Conservation (phyloP, 2,888 invertebrate species). For the Erebia ligea region DNA sequence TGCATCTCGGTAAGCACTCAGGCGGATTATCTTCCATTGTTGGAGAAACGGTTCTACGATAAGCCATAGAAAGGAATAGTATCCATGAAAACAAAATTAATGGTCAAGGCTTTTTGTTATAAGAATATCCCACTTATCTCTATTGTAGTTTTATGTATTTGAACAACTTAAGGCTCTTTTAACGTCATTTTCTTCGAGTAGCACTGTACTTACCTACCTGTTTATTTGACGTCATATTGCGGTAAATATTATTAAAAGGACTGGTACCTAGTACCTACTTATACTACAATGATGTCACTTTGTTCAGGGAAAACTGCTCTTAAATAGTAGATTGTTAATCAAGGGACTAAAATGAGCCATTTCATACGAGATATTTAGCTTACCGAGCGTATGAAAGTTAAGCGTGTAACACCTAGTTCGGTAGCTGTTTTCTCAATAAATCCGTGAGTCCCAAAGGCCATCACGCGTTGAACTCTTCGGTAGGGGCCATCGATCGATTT, state of each 20-base stretch:
- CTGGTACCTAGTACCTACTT: neutral
- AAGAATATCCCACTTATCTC: conserved; percentile 42
- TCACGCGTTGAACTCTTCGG: conserved; percentile 71
- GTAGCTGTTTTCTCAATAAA: conserved; percentile 32
- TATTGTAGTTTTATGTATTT: conserved; percentile 23
- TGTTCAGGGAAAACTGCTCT: neutral
- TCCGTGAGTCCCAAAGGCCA: conserved; percentile 38
- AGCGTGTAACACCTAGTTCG: neutral
- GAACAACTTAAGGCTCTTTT: neutral
- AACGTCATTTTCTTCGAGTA: neutral
- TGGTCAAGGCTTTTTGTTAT: conserved; percentile 45
- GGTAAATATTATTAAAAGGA: conserved; percentile 1
- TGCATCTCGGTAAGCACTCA: conserved; percentile 10
- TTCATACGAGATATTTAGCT: no score
- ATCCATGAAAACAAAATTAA: conserved; percentile 51
- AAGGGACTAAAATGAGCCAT: no score
- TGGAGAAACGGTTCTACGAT: conserved; percentile 56
- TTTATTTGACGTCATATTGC: neutral
- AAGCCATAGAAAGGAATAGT: conserved; percentile 56
- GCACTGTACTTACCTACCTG: neutral
- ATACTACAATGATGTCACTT: neutral
- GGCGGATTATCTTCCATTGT: conserved; percentile 50
- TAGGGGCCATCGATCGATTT: conserved; percentile 77
- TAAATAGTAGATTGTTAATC: no score
- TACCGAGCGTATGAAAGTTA: no score